phyloP scores from a whole-genome alignment of 2,888 invertebrate genomes.

The Eupithecia dodoneata region DNA sequence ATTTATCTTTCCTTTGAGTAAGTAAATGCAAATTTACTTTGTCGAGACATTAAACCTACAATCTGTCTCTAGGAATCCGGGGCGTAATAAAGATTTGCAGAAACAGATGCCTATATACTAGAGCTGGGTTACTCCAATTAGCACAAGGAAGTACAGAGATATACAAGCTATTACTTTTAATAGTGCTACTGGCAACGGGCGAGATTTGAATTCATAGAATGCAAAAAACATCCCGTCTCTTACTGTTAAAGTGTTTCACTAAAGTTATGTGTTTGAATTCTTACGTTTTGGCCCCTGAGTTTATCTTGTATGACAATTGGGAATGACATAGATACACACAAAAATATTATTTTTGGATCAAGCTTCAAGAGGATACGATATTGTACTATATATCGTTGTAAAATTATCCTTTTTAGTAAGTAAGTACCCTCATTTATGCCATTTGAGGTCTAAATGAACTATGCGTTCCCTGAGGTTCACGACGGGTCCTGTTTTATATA shows the following conservation, averaged over 20 bases:
- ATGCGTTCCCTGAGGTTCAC: neutral
- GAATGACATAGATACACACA: neutral
- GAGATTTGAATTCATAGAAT: neutral
- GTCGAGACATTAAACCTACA: conserved; percentile 33
- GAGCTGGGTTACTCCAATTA: conserved; percentile 31
- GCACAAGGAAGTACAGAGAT: conserved; percentile 27
- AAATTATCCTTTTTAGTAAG: neutral
- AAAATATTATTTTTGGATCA: neutral
- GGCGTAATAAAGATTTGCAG: conserved; percentile 35
- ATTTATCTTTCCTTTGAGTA: conserved; percentile 19
- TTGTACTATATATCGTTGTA: neutral
- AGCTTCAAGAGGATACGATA: neutral
- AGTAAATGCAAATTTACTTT: conserved; percentile 31
- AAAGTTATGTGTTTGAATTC: neutral
- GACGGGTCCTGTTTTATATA: neutral
- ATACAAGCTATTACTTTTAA: conserved; percentile 19
- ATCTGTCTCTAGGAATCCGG: conserved; percentile 32
- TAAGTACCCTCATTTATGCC: neutral
- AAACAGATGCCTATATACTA: conserved; percentile 31
- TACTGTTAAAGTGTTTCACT: neutral
- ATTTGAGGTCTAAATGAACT: neutral
- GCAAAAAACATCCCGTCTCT: neutral
- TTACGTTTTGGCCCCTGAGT: neutral
- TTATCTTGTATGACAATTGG: neutral
- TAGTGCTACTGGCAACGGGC: conserved; percentile 11